A percentile compares a stretch with the other conserved stretches of the same genome.
Evolutionary conservation across 2,888 invertebrate species (phyloP).

Genomic region (Physocephala rufipes): DNA sequence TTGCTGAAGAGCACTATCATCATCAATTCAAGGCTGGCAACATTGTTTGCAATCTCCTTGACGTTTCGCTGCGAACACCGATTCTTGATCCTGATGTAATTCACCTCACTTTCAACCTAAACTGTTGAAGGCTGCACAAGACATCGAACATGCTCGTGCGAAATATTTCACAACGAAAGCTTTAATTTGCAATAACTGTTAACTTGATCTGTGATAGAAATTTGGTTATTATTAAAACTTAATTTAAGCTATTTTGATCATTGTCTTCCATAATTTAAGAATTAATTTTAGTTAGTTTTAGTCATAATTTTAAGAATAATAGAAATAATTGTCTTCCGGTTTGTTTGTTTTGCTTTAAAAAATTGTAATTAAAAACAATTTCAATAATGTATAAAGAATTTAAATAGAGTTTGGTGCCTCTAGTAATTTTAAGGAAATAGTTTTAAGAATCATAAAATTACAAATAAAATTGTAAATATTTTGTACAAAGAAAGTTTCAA

Average conservation of each 20-base stretch:
- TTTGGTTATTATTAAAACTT: not conserved
- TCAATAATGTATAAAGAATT: constrained; percentile 10
- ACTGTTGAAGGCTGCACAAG: not conserved
- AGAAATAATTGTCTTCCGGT: constrained; percentile 53
- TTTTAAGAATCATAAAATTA: constrained; percentile 22
- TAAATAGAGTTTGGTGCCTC: constrained; percentile 2
- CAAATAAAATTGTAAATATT: constrained; percentile 32
- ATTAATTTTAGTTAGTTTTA: constrained; percentile 6
- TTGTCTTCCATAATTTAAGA: constrained; percentile 30
- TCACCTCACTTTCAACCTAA: constrained; percentile 12
- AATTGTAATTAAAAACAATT: not conserved
- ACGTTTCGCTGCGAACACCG: too few species aligned
- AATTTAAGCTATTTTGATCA: constrained; percentile 22
- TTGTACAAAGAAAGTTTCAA: constrained; percentile 23
- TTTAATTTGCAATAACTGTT: constrained; percentile 26
- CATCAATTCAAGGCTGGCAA: constrained; percentile 15
- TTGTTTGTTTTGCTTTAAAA: constrained; percentile 52
- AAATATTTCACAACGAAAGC: constrained; percentile 21
- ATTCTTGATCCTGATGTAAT: too few species aligned
- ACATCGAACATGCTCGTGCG: not conserved
- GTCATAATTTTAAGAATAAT: not conserved
- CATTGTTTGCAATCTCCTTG: constrained; percentile 24
- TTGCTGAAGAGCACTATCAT: not conserved
- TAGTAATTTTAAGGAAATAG: constrained; percentile 6
- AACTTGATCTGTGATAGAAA: constrained; percentile 28